phyloP scores from a whole-genome alignment of 1,140 invertebrate species.

The Drosophila pectinifera region DNA sequence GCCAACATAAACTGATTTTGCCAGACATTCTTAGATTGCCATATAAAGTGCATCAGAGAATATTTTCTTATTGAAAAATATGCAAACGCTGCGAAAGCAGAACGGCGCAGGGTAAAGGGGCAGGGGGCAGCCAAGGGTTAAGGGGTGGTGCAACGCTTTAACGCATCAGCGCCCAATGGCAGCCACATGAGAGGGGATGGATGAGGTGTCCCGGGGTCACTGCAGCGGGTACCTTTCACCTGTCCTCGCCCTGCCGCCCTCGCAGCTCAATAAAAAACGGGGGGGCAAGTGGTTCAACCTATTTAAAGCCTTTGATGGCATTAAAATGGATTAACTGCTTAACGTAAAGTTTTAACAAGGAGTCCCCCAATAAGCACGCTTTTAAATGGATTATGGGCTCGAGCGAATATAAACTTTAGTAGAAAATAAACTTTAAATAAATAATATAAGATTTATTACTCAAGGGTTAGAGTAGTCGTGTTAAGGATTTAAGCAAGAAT shows the following conservation, averaged over 20 bases:
- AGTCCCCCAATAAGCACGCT: conserved; percentile 9
- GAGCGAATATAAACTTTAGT: neutral
- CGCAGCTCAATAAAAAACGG: neutral
- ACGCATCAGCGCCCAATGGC: conserved; percentile 32
- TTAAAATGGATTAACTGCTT: conserved; percentile 29
- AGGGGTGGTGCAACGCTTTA: conserved; percentile 25
- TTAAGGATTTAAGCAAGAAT: no score
- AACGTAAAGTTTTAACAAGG: conserved; percentile 14
- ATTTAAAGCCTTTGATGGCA: conserved; percentile 7
- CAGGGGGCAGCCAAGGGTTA: neutral
- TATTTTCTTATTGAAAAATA: conserved; percentile 74
- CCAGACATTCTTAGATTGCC: conserved; percentile 33
- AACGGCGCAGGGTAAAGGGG: neutral
- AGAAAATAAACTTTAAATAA: conserved; percentile 7
- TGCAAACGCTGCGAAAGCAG: conserved; percentile 61
- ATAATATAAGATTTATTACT: neutral
- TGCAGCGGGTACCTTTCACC: conserved; percentile 4
- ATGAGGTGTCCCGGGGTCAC: conserved; percentile 5
- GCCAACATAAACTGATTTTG: conserved; percentile 46
- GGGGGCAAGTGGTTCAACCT: conserved; percentile 1
- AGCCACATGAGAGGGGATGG: no score
- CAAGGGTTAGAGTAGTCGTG: no score
- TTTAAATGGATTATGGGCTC: conserved; percentile 5
- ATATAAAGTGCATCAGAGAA: conserved; percentile 45
- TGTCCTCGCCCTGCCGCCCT: no score